Conservation (phyloP, 2,888 invertebrate species). For the Parochlus steinenii region DNA sequence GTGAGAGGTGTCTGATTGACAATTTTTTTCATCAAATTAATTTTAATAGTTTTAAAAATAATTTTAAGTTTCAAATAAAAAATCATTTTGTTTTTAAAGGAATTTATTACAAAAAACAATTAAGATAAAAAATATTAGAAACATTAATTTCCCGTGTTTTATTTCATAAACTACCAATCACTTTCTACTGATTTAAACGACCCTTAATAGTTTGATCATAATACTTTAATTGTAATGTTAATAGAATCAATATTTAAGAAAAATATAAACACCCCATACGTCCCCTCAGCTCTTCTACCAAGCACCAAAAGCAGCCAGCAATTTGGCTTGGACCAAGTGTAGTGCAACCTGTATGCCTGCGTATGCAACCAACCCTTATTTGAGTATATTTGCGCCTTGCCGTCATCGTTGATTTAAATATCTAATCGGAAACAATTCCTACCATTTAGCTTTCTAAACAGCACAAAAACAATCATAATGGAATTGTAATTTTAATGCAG, state of each 20-base stretch:
- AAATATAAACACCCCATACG: background rate
- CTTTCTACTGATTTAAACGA: background rate
- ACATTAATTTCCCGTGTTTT: background rate
- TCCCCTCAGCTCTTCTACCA: no score
- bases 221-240: conserved; percentile 12
- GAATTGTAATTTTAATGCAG: conserved; percentile 12
- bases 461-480: no score
- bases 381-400: background rate
- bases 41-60: no score
- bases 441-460: conserved; percentile 10
- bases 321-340: conserved; percentile 11
- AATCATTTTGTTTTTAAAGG: background rate
- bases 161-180: background rate
- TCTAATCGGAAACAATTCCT: conserved; percentile 13
- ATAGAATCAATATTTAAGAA: conserved; percentile 11
- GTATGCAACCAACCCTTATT: conserved; percentile 2
- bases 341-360: conserved; percentile 9
- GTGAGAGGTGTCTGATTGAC: no score
- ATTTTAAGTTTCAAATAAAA: no score
- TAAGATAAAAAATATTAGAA: background rate
- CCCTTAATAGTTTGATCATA: conserved; percentile 8
- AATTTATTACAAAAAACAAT: background rate
- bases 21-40: no score
- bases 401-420: conserved; percentile 2
- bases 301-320: no score